phyloP scores from a whole-genome alignment of 2,113 vertebrate genomes.

The Condylura cristata region DNA sequence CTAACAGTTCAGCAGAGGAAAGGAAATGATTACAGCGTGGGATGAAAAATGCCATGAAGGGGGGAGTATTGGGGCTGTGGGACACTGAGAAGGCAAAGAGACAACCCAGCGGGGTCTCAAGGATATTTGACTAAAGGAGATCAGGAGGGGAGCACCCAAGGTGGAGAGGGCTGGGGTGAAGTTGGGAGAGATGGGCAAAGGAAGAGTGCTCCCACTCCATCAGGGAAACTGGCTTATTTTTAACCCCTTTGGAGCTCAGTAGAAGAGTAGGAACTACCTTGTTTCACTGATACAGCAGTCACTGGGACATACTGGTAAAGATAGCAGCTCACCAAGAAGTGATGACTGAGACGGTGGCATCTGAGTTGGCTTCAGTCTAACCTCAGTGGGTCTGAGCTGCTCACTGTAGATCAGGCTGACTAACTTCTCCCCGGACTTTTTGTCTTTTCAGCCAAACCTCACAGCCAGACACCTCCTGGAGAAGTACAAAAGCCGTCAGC shows the following conservation, averaged over 20 bases:
- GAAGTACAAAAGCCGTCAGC: slow-evolving; percentile 83
- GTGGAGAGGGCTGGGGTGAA: neutral
- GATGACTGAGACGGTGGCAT: neutral
- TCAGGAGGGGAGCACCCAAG: neutral
- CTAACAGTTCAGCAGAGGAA: neutral
- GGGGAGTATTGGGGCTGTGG: neutral
- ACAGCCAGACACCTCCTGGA: slow-evolving; percentile 90
- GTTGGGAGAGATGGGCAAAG: neutral
- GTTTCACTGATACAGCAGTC: neutral
- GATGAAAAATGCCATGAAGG: neutral
- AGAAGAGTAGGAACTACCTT: neutral
- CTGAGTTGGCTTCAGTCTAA: neutral
- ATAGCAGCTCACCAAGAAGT: neutral
- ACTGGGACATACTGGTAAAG: neutral
- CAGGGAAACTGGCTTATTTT: neutral
- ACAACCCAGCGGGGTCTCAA: rapidly evolving
- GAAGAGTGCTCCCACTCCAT: neutral
- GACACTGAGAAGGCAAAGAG: neutral
- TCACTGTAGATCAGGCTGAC: neutral
- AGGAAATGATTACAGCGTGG: neutral
- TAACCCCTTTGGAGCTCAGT: neutral
- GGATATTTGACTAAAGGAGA: too few relatives aligned
- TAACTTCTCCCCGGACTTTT: slow-evolving; percentile 8
- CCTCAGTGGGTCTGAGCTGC: neutral
- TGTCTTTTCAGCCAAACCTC: slow-evolving; percentile 88